A percentile compares a stretch with the other conserved stretches of the same genome.
Conservation (phyloP, 2,113 vertebrate genomes). For the Chroicocephalus ridibundus region DNA sequence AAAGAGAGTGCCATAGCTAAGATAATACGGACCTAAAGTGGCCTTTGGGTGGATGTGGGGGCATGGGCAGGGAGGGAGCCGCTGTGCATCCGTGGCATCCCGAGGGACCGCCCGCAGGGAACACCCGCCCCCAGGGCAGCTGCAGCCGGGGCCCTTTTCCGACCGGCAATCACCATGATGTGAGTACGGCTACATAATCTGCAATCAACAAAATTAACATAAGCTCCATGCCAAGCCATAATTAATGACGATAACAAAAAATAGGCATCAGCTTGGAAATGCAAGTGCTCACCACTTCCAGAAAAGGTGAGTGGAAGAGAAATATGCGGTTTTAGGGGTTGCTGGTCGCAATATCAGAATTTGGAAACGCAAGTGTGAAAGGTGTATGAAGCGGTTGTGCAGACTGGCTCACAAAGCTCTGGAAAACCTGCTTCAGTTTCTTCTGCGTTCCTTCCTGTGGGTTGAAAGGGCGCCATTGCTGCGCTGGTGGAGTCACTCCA, state of each 20-base stretch:
- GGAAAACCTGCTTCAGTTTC: not conserved
- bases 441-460: not conserved
- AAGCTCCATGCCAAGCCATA: not conserved
- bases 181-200: slow-evolving; percentile 4
- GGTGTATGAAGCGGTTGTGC: not conserved
- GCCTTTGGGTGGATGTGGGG: not conserved
- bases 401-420: not conserved
- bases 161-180: slow-evolving; percentile 19
- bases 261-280: not conserved
- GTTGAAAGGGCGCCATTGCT: not conserved
- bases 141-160: not conserved
- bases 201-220: slow-evolving; percentile 3
- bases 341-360: not conserved
- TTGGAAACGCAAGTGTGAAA: not conserved
- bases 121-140: not conserved
- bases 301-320: not conserved
- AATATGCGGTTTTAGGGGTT: not conserved
- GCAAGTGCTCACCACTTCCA: not conserved
- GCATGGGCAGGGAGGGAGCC: not conserved
- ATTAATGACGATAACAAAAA: not conserved
- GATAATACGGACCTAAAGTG: not conserved
- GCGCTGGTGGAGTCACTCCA: not conserved
- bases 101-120: not conserved
- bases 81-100: not conserved
- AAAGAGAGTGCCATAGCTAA: not conserved